These are phyloP conservation scores for Mnemiopsis leidyi DNA, from an alignment of 37 sponge, comb jelly and placozoan species.

Conservation along the genomic window DNA sequence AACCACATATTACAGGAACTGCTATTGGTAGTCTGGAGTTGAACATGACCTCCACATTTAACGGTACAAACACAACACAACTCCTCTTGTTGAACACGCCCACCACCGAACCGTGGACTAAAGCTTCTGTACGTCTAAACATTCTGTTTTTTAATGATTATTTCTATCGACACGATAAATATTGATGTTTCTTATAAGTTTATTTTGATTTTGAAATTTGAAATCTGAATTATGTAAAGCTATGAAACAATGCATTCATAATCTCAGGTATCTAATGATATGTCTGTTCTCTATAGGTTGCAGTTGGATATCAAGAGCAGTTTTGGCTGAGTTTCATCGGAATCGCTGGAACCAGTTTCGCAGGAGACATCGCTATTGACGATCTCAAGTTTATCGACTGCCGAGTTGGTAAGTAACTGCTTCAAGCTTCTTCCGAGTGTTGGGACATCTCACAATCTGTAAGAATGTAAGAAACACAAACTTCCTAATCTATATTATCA, in stretches of 20 bases:
- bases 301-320: conserved; percentile 45
- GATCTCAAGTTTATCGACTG: conserved; percentile 66
- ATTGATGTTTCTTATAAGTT: too few species aligned
- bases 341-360: conserved; percentile 59
- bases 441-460: too few species aligned
- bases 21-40: not conserved
- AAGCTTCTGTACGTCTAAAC: conserved; percentile 13
- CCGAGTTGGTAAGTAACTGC: not conserved
- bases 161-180: too few species aligned
- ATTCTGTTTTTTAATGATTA: too few species aligned
- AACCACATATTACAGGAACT: not conserved
- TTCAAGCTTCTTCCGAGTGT: too few species aligned
- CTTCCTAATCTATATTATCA: not conserved
- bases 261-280: too few species aligned
- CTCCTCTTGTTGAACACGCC: not conserved
- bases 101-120: conserved; percentile 12
- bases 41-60: conserved; percentile 49
- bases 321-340: conserved; percentile 65
- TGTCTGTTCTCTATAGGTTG: too few species aligned
- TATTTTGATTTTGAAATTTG: not conserved
- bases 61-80: not conserved
- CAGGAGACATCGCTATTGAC: conserved; percentile 70
- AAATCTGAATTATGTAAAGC: not conserved
- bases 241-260: not conserved
- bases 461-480: not conserved